phyloP scores from a whole-genome alignment of 2,888 invertebrate genomes.

The Dryocosmus kuriphilus region DNA sequence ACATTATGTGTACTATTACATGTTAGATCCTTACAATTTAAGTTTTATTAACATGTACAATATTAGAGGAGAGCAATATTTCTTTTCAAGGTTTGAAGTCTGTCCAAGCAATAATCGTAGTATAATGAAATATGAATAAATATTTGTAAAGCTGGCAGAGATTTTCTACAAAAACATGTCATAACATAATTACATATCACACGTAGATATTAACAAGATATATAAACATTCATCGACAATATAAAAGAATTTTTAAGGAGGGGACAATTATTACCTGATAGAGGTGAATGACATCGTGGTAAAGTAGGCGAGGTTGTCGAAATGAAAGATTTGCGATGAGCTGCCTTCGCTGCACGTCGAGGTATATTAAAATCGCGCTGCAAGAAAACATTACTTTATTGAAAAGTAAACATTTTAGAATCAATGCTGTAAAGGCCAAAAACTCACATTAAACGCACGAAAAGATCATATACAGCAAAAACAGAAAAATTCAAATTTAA shows the following conservation, averaged over 20 bases:
- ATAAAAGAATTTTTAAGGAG: not conserved
- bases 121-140: conserved; percentile 19
- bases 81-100: not conserved
- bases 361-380: conserved; percentile 77
- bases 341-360: conserved; percentile 81
- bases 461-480: too few species aligned
- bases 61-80: not conserved
- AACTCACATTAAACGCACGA: too few species aligned
- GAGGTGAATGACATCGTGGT: conserved; percentile 88
- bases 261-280: conserved; percentile 79
- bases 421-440: too few species aligned
- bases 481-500: too few species aligned
- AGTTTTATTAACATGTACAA: not conserved
- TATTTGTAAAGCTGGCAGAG: conserved; percentile 37
- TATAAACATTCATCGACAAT: not conserved
- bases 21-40: not conserved
- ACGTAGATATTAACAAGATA: not conserved
- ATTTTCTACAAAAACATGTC: conserved; percentile 44
- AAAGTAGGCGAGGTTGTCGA: conserved; percentile 87
- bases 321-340: conserved; percentile 87
- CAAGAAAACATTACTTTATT: conserved; percentile 56
- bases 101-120: not conserved
- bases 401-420: too few species aligned
- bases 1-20: not conserved
- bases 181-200: conserved; percentile 3